A percentile compares a stretch with the other conserved stretches of the same genome.
Conservation (phyloP, 1,140 invertebrate genomes). For the Diorhabda sublineata region DNA sequence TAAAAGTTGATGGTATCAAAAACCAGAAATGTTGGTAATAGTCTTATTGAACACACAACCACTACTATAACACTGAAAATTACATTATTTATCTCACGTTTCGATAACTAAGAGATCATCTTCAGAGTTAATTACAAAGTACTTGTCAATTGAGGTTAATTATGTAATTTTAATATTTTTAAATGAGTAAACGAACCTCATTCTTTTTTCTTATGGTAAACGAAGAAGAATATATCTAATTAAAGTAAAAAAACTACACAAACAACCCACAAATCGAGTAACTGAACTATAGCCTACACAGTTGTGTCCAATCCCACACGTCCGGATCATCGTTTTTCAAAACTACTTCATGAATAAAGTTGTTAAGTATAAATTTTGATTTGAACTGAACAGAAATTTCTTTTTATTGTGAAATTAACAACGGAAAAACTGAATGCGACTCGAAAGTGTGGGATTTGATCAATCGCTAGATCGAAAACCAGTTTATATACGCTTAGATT, state of each 20-base stretch:
- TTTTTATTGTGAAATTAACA: background rate
- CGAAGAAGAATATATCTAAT: background rate
- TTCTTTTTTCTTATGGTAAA: no score
- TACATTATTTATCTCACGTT: no score
- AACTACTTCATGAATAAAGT: constrained; percentile 2
- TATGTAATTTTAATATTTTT: no score
- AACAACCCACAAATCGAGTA: background rate
- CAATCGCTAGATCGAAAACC: background rate
- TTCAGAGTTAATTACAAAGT: no score
- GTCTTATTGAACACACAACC: no score
- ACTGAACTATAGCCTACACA: background rate
- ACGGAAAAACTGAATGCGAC: background rate
- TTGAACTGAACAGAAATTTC: background rate
- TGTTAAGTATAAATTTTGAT: constrained; percentile 1
- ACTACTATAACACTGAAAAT: no score
- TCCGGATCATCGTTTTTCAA: constrained; percentile 1
- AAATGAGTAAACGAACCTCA: no score
- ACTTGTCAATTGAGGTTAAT: no score
- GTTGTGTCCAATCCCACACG: background rate
- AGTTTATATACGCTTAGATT: no score
- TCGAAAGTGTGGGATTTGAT: background rate
- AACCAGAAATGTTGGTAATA: no score
- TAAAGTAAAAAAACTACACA: background rate
- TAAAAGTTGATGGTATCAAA: no score
- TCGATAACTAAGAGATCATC: no score